These are phyloP conservation scores for Agelaius tricolor DNA, from an alignment of 2,113 vertebrate species.

Conservation along the genomic window DNA sequence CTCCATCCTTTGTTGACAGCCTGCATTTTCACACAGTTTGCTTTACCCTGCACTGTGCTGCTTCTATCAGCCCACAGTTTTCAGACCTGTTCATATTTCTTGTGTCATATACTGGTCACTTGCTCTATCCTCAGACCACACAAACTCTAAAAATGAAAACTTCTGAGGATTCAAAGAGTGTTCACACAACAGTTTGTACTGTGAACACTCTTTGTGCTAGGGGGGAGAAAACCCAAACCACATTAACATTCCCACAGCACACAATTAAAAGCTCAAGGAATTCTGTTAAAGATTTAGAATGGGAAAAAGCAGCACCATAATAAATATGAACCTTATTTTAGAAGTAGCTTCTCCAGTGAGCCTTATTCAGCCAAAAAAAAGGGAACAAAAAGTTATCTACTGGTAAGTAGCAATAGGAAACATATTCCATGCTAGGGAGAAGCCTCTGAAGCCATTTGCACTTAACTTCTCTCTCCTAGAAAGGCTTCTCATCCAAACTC, in stretches of 20 bases:
- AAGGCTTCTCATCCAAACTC: background rate
- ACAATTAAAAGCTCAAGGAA: background rate
- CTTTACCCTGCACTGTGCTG: background rate
- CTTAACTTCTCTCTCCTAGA: background rate
- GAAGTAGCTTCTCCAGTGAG: background rate
- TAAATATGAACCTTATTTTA: background rate
- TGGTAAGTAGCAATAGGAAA: background rate
- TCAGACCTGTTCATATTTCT: background rate
- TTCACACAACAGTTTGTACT: background rate
- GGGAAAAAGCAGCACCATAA: background rate
- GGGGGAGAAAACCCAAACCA: accelerated
- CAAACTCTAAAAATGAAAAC: background rate
- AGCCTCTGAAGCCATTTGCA: background rate
- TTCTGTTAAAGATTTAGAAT: background rate
- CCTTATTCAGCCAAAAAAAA: background rate
- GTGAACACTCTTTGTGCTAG: background rate
- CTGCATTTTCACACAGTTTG: background rate
- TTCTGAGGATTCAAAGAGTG: background rate
- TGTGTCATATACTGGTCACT: background rate
- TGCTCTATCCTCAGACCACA: background rate
- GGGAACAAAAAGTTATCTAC: background rate
- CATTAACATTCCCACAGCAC: background rate
- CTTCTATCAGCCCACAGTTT: background rate
- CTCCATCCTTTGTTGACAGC: background rate
- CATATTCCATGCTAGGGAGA: background rate